These are phyloP conservation scores for Ictalurus punctatus DNA, from an alignment of 2,113 vertebrate species.

Conservation along the genomic window DNA sequence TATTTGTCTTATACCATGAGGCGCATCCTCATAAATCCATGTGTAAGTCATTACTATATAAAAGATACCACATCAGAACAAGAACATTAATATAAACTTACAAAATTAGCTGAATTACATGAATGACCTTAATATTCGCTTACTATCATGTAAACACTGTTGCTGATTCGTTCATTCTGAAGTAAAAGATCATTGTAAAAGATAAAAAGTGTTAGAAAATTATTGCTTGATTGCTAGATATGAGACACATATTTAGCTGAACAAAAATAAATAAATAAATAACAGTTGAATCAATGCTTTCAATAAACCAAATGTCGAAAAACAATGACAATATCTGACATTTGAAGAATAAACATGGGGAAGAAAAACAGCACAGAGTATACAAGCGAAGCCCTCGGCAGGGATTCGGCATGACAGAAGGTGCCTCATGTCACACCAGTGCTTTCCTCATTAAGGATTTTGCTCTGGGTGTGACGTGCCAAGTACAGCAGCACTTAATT, in stretches of 20 bases:
- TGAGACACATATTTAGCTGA: not conserved
- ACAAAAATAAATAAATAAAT: not conserved
- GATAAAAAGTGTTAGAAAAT: not conserved
- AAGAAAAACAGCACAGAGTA: not conserved
- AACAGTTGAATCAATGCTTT: not conserved
- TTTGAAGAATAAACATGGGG: not conserved
- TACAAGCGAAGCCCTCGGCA: not conserved
- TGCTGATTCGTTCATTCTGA: not conserved
- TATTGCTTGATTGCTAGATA: not conserved
- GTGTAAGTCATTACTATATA: not conserved
- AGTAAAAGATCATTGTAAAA: not conserved
- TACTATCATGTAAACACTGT: not conserved
- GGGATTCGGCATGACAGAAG: conserved; percentile 28
- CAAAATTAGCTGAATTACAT: not conserved
- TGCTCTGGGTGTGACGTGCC: conserved; percentile 35
- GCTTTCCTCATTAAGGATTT: conserved; percentile 50
- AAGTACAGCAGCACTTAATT: conserved; percentile 30
- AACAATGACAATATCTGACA: not conserved
- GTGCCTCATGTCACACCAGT: conserved; percentile 45
- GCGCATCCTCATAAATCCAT: not conserved
- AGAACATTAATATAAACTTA: not conserved
- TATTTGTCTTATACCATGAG: not conserved
- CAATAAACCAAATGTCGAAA: not conserved
- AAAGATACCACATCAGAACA: not conserved
- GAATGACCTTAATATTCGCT: not conserved